phyloP scores from a whole-genome alignment of 1,140 invertebrate species.

The Formica exsecta region DNA sequence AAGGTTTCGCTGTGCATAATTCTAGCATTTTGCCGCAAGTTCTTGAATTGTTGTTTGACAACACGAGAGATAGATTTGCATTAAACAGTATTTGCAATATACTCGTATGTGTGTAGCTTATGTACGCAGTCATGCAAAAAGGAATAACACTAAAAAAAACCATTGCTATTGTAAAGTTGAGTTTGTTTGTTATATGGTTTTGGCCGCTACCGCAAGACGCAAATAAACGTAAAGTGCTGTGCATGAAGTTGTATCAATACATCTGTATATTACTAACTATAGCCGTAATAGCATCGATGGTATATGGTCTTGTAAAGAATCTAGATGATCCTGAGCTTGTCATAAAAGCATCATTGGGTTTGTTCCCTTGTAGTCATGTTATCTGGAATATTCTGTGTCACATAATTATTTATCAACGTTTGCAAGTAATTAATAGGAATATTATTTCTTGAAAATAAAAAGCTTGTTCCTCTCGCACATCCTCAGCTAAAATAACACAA shows the following conservation, averaged over 20 bases:
- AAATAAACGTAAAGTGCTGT: conserved; percentile 13
- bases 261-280: neutral
- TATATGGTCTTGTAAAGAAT: conserved; percentile 13
- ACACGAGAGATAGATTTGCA: neutral
- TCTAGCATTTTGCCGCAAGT: neutral
- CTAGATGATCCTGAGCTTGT: neutral
- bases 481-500: neutral
- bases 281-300: neutral
- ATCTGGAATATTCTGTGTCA: conserved; percentile 34
- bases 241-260: conserved; percentile 32
- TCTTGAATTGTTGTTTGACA: neutral
- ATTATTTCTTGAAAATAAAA: neutral
- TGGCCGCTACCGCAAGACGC: conserved; percentile 17
- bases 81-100: conserved; percentile 1
- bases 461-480: neutral
- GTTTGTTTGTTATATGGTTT: conserved; percentile 49
- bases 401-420: conserved; percentile 10
- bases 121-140: neutral
- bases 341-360: conserved; percentile 5
- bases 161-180: conserved; percentile 30
- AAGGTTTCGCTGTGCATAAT: neutral
- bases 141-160: conserved; percentile 32
- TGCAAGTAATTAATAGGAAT: conserved; percentile 38
- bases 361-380: conserved; percentile 20
- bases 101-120: neutral